Base-by-base conservation (phyloP, 2,888 invertebrate species). In the Ophion obscuratus region DNA sequence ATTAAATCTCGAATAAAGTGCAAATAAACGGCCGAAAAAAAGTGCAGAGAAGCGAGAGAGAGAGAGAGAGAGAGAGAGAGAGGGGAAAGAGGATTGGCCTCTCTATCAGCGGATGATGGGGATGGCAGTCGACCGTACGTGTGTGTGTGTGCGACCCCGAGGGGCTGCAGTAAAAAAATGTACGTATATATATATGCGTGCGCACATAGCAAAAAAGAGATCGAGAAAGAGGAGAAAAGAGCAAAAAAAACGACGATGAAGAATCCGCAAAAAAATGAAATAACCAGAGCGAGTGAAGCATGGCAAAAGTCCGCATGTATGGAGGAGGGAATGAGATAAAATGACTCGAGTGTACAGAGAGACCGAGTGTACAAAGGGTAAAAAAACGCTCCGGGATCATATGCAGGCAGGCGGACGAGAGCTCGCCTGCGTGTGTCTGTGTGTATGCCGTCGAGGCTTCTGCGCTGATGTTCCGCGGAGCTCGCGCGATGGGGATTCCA, bases 1-100 rank as follows among this genome's bases (percentile, higher is more conserved):
- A 93, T 93, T 93, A 93, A 93, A 93, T 93, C 93, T 92, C 92
- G 92, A 93, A 93, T 93, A 93, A 93, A 93, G 93, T 93, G 93
- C 93, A 93, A 92, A 93, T 93, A 93, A 93, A 93, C 92, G 92
- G 90, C 90, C 84, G 89, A 84, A 87, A 85, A 84, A 85, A 83
- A 75, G 79, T 64, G 64, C 75, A 59, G 74, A 67, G 74, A 53
- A 59, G 68, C 71, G 71, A 57, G 66, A 78, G 81, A 59, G 71
- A 47, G 62, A 61, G 70, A 10, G 44, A 75, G 70, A 57, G 64
- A 10, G 14, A 44, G 64, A 17, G 59, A 61, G 71, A 9, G n/a
- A n/a, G 59, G n/a, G 17, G 31, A n/a, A 27, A 14, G 24, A 74
- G 73, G 47, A 70, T 68, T 59, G 83, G 53, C 61, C 62, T 71